A percentile compares a stretch with the other conserved stretches of the same genome.
Evolutionary conservation across 2,888 invertebrate genomes (phyloP).

Genomic region (Hydrotaea diabolus): DNA sequence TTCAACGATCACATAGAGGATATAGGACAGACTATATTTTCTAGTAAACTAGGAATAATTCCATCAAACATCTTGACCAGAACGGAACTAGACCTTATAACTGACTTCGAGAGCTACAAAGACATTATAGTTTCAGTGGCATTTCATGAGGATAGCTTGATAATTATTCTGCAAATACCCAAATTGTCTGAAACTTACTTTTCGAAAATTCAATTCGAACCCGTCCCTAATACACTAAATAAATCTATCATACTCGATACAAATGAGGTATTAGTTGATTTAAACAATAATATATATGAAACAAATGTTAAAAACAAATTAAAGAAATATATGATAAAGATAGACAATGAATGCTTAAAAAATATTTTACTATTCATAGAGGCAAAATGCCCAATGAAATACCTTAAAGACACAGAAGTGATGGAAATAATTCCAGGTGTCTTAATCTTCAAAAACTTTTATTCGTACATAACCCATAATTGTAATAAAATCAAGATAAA

Average conservation of each 20-base stretch:
- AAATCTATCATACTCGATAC: conserved; percentile 54
- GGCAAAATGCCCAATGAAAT: conserved; percentile 33
- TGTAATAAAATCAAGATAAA: conserved; percentile 42
- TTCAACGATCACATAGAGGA: no score
- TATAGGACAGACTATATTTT: conserved; percentile 56
- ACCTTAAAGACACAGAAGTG: not conserved
- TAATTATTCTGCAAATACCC: conserved; percentile 42
- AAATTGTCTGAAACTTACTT: conserved; percentile 39
- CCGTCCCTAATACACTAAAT: not conserved
- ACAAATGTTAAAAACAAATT: conserved; percentile 21
- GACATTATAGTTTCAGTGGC: conserved; percentile 39
- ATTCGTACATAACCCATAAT: conserved; percentile 33
- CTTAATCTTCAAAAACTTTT: conserved; percentile 49
- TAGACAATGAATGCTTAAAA: conserved; percentile 31
- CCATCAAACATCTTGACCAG: conserved; percentile 24
- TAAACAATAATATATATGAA: conserved; percentile 30
- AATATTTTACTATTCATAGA: conserved; percentile 32
- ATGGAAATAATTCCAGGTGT: conserved; percentile 45
- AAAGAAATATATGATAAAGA: conserved; percentile 13
- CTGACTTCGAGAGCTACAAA: conserved; percentile 39
- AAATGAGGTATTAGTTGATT: conserved; percentile 23
- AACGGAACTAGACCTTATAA: conserved; percentile 45
- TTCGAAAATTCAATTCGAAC: conserved; percentile 44
- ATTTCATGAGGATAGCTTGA: conserved; percentile 22
- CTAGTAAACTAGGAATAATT: conserved; percentile 55